Conservation (phyloP, 2,888 invertebrate species). For the Anticlea derivata region DNA sequence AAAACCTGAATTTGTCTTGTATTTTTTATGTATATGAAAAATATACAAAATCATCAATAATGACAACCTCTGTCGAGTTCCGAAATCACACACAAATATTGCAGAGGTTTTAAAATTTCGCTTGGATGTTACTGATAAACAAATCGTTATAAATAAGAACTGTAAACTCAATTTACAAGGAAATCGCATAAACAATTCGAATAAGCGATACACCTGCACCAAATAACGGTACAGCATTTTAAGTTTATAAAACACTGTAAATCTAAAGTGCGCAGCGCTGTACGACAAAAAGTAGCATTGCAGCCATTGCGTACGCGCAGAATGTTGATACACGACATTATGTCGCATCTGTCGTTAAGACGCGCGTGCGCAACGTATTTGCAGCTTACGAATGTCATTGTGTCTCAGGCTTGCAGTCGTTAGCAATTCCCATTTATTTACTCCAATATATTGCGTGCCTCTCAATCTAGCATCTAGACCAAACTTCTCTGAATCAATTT, state of each 20-base stretch:
- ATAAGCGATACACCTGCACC: conserved; percentile 34
- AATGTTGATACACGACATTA: conserved; percentile 41
- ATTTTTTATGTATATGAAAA: too few relatives aligned
- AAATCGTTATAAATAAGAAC: conserved; percentile 13
- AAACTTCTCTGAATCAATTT: too few relatives aligned
- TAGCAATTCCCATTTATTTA: too few relatives aligned
- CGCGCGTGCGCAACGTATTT: conserved; percentile 52
- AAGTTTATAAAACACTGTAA: conserved; percentile 39
- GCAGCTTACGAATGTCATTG: conserved; percentile 15
- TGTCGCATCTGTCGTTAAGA: conserved; percentile 44
- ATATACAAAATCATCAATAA: too few relatives aligned
- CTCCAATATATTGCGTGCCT: too few relatives aligned
- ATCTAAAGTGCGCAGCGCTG: conserved; percentile 37
- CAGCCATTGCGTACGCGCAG: conserved; percentile 37
- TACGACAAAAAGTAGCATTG: conserved; percentile 46
- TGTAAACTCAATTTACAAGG: conserved; percentile 12
- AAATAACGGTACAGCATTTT: conserved; percentile 34
- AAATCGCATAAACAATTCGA: conserved; percentile 19
- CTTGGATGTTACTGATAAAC: not conserved
- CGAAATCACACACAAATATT: too few relatives aligned
- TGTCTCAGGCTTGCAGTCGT: too few relatives aligned
- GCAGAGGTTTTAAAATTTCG: not conserved
- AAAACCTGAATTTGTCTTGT: too few relatives aligned
- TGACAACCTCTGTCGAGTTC: too few relatives aligned
- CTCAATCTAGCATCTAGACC: too few relatives aligned